Evolutionary conservation across 2,888 invertebrate species (phyloP).

Genomic region (Pseudeuparius sepicola): DNA sequence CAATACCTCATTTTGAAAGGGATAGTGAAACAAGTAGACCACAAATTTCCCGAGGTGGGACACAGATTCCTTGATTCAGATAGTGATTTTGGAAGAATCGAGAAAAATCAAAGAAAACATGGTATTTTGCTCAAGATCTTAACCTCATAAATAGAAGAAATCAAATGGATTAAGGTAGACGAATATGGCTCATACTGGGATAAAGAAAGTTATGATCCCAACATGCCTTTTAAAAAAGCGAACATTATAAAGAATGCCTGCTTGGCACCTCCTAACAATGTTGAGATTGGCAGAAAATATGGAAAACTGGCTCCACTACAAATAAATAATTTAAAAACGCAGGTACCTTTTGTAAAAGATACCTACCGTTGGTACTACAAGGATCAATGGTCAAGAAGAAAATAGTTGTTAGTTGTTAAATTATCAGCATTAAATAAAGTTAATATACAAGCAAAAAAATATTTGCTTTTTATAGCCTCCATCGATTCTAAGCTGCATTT

Average conservation of each 20-base stretch:
- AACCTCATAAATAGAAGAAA: conserved; percentile 3
- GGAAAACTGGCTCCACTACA: conserved; percentile 8
- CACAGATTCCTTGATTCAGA: conserved; percentile 29
- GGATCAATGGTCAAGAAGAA: neutral
- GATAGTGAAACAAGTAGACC: conserved; percentile 9
- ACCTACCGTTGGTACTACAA: conserved; percentile 5
- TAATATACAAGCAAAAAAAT: conserved; percentile 3
- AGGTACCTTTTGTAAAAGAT: conserved; percentile 5
- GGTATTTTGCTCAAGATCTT: neutral
- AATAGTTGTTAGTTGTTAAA: too few relatives aligned
- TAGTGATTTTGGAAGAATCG: conserved; percentile 12
- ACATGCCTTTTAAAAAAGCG: conserved; percentile 2
- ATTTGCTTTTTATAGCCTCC: neutral
- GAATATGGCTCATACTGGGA: conserved; percentile 1
- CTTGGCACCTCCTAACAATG: conserved; percentile 1
- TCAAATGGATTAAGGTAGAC: conserved; percentile 3
- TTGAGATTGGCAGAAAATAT: conserved; percentile 8
- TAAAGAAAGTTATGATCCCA: conserved; percentile 2
- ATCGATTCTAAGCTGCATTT: neutral
- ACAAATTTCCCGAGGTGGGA: conserved; percentile 16
- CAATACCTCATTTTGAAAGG: conserved; percentile 7
- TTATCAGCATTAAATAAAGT: too few relatives aligned
- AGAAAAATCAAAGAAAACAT: too few relatives aligned
- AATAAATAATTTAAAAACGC: conserved; percentile 5
- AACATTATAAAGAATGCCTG: conserved; percentile 2